Percentiles rank a stretch among this genome's conserved stretches.
phyloP scores from a whole-genome alignment of 2,888 invertebrate species.

The Sympetrum striolatum region DNA sequence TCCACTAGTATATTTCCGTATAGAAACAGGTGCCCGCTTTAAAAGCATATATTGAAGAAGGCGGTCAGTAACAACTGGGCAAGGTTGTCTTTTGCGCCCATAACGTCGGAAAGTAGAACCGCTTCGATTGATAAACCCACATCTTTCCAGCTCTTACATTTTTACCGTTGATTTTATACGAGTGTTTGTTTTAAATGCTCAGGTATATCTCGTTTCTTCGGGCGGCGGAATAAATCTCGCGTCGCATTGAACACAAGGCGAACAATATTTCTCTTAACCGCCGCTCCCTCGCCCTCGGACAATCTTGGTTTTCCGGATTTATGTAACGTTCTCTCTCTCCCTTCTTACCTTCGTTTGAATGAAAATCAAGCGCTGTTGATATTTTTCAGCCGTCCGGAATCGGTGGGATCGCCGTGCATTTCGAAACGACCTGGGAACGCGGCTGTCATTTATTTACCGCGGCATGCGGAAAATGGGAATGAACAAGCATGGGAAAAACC shows the following conservation, averaged over 20 bases:
- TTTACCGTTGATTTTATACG: too few species aligned
- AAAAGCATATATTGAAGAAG: not conserved
- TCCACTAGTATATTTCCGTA: not conserved
- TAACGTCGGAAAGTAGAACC: not conserved
- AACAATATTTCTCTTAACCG: not conserved
- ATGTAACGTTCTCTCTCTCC: not conserved
- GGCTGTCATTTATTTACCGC: not conserved
- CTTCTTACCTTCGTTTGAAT: not conserved
- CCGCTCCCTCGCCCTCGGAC: not conserved
- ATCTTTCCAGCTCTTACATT: too few species aligned
- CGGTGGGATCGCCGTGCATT: not conserved
- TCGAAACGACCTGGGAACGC: not conserved
- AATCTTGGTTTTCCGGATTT: not conserved
- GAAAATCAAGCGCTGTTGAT: not conserved
- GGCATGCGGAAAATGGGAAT: not conserved
- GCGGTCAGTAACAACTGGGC: not conserved
- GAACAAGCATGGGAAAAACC: not conserved
- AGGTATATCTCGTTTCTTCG: not conserved
- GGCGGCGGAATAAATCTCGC: not conserved
- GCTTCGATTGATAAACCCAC: not conserved
- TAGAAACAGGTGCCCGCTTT: not conserved
- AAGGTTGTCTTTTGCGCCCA: not conserved
- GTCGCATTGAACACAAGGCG: not conserved
- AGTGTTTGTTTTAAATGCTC: not conserved
- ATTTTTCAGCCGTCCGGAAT: not conserved